Percentiles rank a stretch among this genome's conserved stretches.
Evolutionary conservation across 2,888 invertebrate genomes (phyloP).

Genomic region (Leptopilina myrica): DNA sequence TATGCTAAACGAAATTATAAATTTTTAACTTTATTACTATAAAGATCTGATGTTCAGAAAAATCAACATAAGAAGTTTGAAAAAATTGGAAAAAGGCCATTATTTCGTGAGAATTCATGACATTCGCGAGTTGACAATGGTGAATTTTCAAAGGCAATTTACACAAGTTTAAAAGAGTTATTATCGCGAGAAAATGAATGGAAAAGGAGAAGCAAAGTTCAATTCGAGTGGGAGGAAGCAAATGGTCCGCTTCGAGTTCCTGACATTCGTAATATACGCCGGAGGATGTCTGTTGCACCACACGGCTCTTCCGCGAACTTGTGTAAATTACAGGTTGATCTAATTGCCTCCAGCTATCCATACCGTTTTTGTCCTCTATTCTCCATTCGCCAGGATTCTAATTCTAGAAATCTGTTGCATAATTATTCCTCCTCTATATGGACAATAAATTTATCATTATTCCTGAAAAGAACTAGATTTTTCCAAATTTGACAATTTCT

Average conservation of each 20-base stretch:
- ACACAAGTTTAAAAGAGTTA: constrained; percentile 55
- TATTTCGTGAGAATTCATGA: constrained; percentile 50
- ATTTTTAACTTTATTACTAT: too few relatives aligned
- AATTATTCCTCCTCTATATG: not conserved
- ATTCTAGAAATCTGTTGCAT: not conserved
- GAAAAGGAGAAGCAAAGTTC: constrained; percentile 18
- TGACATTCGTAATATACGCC: constrained; percentile 24
- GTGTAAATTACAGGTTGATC: constrained; percentile 32
- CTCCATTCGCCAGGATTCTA: not conserved
- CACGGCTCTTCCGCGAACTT: constrained; percentile 23
- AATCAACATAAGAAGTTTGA: constrained; percentile 52
- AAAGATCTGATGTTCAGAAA: not conserved
- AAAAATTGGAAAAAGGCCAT: constrained; percentile 55
- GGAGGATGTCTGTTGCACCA: constrained; percentile 14
- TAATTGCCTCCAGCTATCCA: not conserved
- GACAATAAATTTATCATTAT: not conserved
- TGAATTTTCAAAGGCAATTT: constrained; percentile 33
- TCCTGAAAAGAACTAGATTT: not conserved
- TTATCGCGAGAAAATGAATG: constrained; percentile 33
- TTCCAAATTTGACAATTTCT: too few relatives aligned
- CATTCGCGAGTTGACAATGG: constrained; percentile 55
- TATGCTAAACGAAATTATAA: too few relatives aligned
- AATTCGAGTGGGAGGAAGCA: constrained; percentile 23
- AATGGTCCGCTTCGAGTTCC: constrained; percentile 9
- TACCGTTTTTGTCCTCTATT: not conserved